Evolutionary conservation across 2,797 vertebrate genomes (phyloP), one percentile per base, ranked within the genome.

Genomic region (Melopsittacus undulatus): DNA sequence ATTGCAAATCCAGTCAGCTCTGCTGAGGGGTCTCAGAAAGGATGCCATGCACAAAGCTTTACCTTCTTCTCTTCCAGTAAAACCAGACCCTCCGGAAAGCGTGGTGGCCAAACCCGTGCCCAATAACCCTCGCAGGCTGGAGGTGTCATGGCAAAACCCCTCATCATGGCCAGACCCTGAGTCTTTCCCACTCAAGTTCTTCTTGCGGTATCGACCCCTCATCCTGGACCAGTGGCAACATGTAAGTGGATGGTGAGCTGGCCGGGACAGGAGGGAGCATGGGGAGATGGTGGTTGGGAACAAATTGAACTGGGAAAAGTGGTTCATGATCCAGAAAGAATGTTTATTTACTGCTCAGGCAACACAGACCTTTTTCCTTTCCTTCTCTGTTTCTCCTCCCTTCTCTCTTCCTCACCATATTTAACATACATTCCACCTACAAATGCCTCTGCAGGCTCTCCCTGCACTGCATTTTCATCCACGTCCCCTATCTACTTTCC

Each of bases 191-290:
- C 98, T 99, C 78, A 99, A 99, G 94, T 99, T 99, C 97, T 99
- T 99, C 97, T 98, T 99, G 68, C 98, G 99, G 40, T 99, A 99
- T 96, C 98, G 99, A 22, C 99, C 99, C 1, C 98, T 99, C 89
- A 99, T 99, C 97, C 97, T 98, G 92, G 99, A 99, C 95, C 98
- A 98, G 92, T 99, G 99, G 99, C 99, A 99, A 94, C 99, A 99
- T 2, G 99, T 99, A 97, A 99, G 99, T 98, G 83, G 81, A 43
- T 38, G 40, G 70, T 90, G 83, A 52, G 13, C 45, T 70, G 34
- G 30, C 32, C 0, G 23, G n/a, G 38, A n/a, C 0, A 7, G 12
- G 5, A 52, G 59, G 48, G 21, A 68, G 13, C 0, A 0, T n/a
- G 32, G 13, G 1, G 0, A 86, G 38, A 43, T 54, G 26, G 10